These are phyloP conservation scores for Taurulus bubalis DNA, from an alignment of 2,113 vertebrate species.

Conservation along the genomic window DNA sequence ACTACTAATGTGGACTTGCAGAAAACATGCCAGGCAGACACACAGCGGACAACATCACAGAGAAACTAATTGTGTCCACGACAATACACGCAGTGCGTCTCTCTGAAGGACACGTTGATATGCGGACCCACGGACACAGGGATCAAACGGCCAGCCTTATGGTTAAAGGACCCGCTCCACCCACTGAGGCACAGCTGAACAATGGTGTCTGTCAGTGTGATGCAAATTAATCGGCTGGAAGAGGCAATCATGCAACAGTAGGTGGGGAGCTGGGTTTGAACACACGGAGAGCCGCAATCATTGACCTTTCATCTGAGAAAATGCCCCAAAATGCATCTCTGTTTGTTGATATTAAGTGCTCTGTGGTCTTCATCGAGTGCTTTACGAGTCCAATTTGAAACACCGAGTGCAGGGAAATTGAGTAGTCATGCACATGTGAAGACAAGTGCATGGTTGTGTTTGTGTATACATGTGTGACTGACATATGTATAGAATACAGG, in stretches of 20 bases:
- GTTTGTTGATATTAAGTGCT: constrained; percentile 31
- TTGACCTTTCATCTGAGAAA: constrained; percentile 2
- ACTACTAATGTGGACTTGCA: background rate
- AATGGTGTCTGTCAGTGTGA: background rate
- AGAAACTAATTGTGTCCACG: background rate
- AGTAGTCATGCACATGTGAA: constrained; percentile 7
- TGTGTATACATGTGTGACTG: background rate
- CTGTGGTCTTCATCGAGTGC: constrained; percentile 4
- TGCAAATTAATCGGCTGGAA: constrained; percentile 26
- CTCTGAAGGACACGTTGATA: background rate
- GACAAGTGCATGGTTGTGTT: background rate
- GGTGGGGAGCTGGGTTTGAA: background rate
- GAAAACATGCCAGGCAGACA: background rate
- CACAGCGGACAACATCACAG: background rate
- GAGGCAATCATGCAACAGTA: constrained; percentile 1
- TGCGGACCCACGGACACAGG: background rate
- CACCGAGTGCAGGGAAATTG: constrained; percentile 8
- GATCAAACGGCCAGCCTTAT: background rate
- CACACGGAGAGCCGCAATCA: background rate
- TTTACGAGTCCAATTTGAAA: constrained; percentile 20
- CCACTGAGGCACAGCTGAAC: background rate
- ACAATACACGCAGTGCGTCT: background rate
- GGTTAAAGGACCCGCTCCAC: background rate
- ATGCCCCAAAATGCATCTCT: constrained; percentile 27
- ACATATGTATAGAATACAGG: background rate